A percentile compares a stretch with the other conserved stretches of the same genome.
Conservation (phyloP, 2,113 vertebrate genomes). For the Scalopus aquaticus region DNA sequence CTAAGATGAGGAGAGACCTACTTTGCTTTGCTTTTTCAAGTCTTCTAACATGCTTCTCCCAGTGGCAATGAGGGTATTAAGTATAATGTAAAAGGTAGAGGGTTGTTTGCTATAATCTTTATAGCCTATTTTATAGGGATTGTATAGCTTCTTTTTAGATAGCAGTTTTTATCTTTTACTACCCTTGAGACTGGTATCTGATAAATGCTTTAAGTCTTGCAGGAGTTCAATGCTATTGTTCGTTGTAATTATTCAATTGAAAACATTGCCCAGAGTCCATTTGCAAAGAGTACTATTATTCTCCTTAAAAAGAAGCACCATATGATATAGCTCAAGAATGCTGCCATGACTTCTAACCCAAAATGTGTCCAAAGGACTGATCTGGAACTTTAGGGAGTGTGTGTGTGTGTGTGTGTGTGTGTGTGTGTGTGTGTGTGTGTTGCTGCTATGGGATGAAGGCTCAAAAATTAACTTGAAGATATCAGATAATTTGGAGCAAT, state of each 20-base stretch:
- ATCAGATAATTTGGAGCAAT: background rate
- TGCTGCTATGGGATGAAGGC: background rate
- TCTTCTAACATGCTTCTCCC: constrained; percentile 59
- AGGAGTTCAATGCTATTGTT: background rate
- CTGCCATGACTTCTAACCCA: background rate
- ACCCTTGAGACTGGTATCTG: background rate
- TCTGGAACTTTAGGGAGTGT: background rate
- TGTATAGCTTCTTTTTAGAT: background rate
- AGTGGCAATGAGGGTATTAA: constrained; percentile 68
- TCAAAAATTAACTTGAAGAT: constrained; percentile 31
- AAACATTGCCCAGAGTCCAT: background rate
- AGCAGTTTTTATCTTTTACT: constrained; percentile 1
- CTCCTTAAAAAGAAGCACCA: background rate
- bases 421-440: background rate
- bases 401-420: background rate
- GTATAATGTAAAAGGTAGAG: constrained; percentile 33
- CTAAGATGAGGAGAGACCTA: background rate
- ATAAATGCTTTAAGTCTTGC: constrained; percentile 24
- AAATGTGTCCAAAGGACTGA: background rate
- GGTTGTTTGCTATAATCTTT: background rate
- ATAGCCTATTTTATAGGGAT: constrained; percentile 6
- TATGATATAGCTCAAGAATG: constrained; percentile 12
- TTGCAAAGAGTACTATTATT: background rate
- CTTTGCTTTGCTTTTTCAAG: constrained; percentile 43
- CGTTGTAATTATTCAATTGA: background rate